Evolutionary conservation across 1,140 invertebrate genomes (phyloP).

Genomic region (Drosophila bipectinata): DNA sequence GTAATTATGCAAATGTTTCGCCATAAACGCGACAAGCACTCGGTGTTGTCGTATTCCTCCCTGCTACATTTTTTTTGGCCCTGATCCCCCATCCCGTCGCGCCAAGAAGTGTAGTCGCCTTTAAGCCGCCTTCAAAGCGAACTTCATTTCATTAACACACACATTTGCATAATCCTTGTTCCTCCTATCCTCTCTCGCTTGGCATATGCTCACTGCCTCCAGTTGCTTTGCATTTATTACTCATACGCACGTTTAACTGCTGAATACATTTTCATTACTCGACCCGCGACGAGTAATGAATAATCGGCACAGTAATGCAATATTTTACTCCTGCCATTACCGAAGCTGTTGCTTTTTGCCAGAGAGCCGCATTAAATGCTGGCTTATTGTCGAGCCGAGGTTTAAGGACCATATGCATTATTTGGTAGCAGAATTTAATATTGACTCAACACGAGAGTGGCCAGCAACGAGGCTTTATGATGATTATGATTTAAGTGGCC

Average conservation of each 20-base stretch:
- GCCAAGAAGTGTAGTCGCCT: constrained; percentile 32
- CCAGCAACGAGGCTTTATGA: no score
- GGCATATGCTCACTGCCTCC: constrained; percentile 33
- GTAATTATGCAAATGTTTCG: constrained; percentile 79
- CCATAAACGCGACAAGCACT: constrained; percentile 76
- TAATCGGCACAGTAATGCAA: constrained; percentile 65
- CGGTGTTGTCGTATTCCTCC: constrained; percentile 46
- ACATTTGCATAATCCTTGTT: constrained; percentile 72
- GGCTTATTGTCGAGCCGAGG: constrained; percentile 17
- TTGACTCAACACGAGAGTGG: neutral
- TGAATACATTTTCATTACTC: constrained; percentile 79
- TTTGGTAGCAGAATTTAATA: constrained; percentile 17
- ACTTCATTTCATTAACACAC: constrained; percentile 79
- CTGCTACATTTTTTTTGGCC: constrained; percentile 11
- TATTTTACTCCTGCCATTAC: constrained; percentile 37
- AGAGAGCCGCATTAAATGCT: constrained; percentile 23
- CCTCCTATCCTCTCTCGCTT: constrained; percentile 9
- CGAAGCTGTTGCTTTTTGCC: constrained; percentile 18
- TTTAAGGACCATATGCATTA: constrained; percentile 4
- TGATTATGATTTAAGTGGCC: no score
- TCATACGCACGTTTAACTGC: constrained; percentile 79
- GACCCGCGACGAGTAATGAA: constrained; percentile 68
- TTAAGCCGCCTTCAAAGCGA: constrained; percentile 73
- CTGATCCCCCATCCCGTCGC: neutral
- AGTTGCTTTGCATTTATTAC: constrained; percentile 71